These are phyloP conservation scores for Clarias gariepinus DNA, from an alignment of 2,113 vertebrate species.

Conservation along the genomic window DNA sequence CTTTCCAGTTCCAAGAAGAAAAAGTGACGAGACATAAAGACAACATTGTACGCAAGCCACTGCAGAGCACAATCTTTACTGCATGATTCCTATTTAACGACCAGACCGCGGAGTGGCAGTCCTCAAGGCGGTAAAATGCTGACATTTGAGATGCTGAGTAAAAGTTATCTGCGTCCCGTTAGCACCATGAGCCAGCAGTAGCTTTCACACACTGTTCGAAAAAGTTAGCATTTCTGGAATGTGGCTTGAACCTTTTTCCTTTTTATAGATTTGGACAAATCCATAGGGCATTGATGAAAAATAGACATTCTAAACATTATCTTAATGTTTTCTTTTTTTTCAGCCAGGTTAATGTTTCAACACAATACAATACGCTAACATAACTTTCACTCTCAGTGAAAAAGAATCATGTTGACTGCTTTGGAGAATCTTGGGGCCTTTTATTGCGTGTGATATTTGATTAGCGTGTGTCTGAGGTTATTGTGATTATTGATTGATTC, in stretches of 20 bases:
- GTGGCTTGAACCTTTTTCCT: not conserved
- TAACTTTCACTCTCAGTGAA: not conserved
- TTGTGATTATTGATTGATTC: not conserved
- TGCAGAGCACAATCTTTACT: constrained; percentile 2
- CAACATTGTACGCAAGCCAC: not conserved
- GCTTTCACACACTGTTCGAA: not conserved
- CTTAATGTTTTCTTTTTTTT: not conserved
- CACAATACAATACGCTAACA: not conserved
- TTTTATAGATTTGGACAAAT: not conserved
- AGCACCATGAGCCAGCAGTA: constrained; percentile 12
- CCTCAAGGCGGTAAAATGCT: not conserved
- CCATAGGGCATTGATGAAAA: not conserved
- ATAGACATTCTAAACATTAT: not conserved
- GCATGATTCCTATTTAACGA: not conserved
- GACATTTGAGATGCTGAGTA: not conserved
- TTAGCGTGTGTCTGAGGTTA: not conserved
- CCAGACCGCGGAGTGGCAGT: not conserved
- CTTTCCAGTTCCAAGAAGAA: not conserved
- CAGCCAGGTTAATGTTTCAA: not conserved
- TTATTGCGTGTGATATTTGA: not conserved
- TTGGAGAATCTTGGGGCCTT: not conserved
- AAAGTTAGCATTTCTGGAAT: not conserved
- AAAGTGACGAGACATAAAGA: not conserved
- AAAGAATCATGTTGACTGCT: not conserved
- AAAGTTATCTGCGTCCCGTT: not conserved